phyloP scores from a whole-genome alignment of 2,113 vertebrate species.

The Etheostoma spectabile region DNA sequence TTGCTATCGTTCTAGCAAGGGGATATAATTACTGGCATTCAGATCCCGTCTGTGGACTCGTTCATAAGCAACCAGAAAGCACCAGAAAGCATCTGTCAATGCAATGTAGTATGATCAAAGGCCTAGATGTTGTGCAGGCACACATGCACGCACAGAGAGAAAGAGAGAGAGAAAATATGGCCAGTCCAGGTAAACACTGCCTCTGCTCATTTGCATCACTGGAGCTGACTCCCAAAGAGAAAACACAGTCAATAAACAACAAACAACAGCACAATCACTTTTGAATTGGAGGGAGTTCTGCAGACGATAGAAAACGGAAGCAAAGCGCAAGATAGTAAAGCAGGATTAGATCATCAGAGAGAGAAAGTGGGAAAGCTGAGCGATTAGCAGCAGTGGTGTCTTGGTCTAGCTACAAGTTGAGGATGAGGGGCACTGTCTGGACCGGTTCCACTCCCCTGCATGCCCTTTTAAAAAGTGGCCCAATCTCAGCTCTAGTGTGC shows the following conservation, averaged over 20 bases:
- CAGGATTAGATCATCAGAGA: conserved; percentile 64
- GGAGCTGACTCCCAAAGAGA: conserved; percentile 76
- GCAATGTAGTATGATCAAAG: conserved; percentile 82
- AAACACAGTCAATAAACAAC: conserved; percentile 75
- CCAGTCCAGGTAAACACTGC: conserved; percentile 80
- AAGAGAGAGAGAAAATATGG: conserved; percentile 47
- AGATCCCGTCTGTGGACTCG: conserved; percentile 74
- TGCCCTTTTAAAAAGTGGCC: conserved; percentile 78
- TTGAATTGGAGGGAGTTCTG: conserved; percentile 67
- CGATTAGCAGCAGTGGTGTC: conserved; percentile 47
- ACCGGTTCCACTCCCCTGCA: conserved; percentile 39
- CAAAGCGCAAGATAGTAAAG: conserved; percentile 42
- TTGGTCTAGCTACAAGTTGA: conserved; percentile 48
- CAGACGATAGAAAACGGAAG: conserved; percentile 61
- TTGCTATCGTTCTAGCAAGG: conserved; percentile 71
- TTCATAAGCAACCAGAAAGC: conserved; percentile 80
- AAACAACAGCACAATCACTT: conserved; percentile 76
- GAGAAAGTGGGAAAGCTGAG: conserved; percentile 43
- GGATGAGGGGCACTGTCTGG: conserved; percentile 40
- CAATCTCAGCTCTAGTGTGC: conserved; percentile 80
- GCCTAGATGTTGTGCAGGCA: conserved; percentile 62
- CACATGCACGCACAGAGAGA: not conserved
- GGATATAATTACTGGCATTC: conserved; percentile 81
- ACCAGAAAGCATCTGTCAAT: conserved; percentile 82
- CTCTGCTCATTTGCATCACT: conserved; percentile 79